A percentile compares a stretch with the other conserved stretches of the same genome.
Evolutionary conservation across 2,888 invertebrate species (phyloP).

Genomic region (Parascotia fuliginaria): DNA sequence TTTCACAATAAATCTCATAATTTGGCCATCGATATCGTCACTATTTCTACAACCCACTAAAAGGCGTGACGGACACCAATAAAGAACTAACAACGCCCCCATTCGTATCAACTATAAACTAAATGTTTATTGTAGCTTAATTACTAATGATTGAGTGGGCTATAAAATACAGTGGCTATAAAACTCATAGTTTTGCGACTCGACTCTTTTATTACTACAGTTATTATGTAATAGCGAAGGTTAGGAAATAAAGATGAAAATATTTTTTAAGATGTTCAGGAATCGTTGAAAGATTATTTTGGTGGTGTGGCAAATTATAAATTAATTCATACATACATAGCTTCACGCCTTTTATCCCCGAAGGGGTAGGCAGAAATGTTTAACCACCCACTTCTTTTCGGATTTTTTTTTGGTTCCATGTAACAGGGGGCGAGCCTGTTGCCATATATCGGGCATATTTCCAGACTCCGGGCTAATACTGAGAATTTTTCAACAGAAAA

Average conservation of each 20-base stretch:
- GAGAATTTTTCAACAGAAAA: no score
- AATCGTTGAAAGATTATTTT: neutral
- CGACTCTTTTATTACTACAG: conserved; percentile 7
- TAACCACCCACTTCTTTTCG: no score
- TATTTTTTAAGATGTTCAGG: neutral
- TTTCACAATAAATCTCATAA: neutral
- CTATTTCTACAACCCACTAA: neutral
- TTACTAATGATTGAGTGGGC: conserved; percentile 16
- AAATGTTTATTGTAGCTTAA: conserved; percentile 21
- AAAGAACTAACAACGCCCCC: conserved; percentile 8
- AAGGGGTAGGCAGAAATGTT: no score
- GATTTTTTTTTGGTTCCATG: no score
- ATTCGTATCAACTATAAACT: conserved; percentile 14
- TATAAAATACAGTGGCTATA: conserved; percentile 13
- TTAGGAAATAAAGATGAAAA: conserved; percentile 6
- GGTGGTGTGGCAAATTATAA: neutral
- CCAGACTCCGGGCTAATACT: no score
- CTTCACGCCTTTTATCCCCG: no score
- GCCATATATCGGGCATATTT: no score
- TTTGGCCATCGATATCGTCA: neutral
- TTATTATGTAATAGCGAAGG: conserved; percentile 6
- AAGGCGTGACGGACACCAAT: conserved; percentile 14
- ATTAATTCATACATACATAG: no score
- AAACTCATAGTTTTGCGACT: conserved; percentile 17
- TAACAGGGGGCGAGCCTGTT: no score